phyloP scores from a whole-genome alignment of 2,113 vertebrate species.

The Typhlomys cinereus region DNA sequence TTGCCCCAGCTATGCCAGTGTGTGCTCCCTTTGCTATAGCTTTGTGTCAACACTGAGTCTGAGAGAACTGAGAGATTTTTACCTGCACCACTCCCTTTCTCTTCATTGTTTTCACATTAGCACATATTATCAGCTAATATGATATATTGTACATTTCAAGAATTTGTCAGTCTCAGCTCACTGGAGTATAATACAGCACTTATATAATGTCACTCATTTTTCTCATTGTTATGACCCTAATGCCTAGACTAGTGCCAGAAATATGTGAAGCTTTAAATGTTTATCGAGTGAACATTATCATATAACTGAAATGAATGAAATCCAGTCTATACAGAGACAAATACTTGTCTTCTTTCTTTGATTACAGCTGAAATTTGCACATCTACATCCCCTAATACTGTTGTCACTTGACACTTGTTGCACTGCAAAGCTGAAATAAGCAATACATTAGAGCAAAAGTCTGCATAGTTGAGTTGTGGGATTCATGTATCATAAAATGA shows the following conservation, averaged over 20 bases:
- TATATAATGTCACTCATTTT: neutral
- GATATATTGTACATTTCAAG: neutral
- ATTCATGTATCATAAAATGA: constrained; percentile 26
- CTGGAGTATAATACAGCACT: neutral
- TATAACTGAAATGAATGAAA: neutral
- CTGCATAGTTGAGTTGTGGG: neutral
- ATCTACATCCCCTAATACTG: neutral
- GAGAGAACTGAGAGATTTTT: neutral
- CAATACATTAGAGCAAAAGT: constrained; percentile 28
- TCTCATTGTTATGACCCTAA: neutral
- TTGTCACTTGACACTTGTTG: neutral
- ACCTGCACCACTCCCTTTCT: neutral
- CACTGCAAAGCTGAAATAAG: constrained; percentile 29
- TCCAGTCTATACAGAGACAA: neutral
- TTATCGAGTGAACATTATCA: neutral
- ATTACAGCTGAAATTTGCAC: neutral
- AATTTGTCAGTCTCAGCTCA: neutral
- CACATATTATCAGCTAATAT: neutral
- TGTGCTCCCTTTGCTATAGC: neutral
- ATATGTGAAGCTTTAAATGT: neutral
- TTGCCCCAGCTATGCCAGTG: neutral
- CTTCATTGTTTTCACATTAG: neutral
- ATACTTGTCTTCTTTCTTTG: neutral
- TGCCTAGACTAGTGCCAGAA: neutral
- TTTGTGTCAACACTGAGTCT: neutral